Base-by-base conservation (phyloP, 2,797 vertebrate genomes). In the Galago senegalensis region DNA sequence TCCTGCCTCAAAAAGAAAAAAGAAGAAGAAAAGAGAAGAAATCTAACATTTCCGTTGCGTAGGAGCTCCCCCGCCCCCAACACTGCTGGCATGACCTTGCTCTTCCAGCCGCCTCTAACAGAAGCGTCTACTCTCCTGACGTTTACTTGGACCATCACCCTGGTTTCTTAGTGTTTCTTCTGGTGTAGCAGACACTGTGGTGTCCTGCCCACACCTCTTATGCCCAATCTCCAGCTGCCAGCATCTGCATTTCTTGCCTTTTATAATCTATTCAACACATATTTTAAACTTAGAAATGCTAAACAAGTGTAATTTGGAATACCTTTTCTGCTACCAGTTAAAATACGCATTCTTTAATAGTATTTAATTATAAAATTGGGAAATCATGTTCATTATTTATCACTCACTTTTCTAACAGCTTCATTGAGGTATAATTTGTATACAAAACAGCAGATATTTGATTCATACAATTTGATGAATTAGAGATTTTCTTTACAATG, bases 331-430 rank as follows among this genome's bases (percentile, higher is more conserved):
- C 43, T 75, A 29, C 72, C 25, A 46, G 25, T 46, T 75, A 75
- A 76, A 37, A 37, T 8, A 58, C n/a, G 21, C 40, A 88, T 65
- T 83, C 29, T 79, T 92, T 79, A 77, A 11, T 63, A 70, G 6
- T 53, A 23, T 14, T n/a, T 88, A 87, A 53, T 46, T 82, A 80
- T 69, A 81, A 58, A 93, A 85, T 70, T 89, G 31, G 31, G 20
- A 93, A 81, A 18, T 67, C 34, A 13, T 37, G 76, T 58, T 56
- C 56, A 69, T 65, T 75, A 65, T 82, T 91, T 94, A 81, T 72
- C 82, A 65, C 34, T 14, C 12, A 86, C 60, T 25, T 93, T 91
- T 93, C 75, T 43, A 83, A n/a, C 34, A 40, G 43, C 69, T 53
- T 63, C 65, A n/a, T 18, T 84, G 56, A 65, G 8, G 5, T 67